Base-by-base conservation (phyloP, 1,140 invertebrate species). In the Drosophila triauraria region DNA sequence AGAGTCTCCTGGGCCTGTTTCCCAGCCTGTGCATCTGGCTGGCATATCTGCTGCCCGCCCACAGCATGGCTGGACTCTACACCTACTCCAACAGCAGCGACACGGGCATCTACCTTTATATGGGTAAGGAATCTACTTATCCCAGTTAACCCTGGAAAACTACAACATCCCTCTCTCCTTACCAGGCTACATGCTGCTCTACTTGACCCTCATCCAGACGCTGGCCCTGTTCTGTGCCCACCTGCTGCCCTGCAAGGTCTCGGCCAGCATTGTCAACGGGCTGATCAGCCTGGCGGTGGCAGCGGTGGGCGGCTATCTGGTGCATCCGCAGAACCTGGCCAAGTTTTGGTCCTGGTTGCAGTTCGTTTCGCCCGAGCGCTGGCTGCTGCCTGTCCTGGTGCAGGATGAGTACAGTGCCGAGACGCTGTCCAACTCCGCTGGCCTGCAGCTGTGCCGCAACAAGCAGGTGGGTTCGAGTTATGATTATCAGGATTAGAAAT, bases 1-100 rank as follows among this genome's bases (percentile, higher is more conserved):
- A 92, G 91, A 83, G 88, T 30, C 44, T 92, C 1, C 46, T 92
- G 13, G 91, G 91, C 0, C 76, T 93, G 1, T 92, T 93, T n/a
- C 92, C 92, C 5, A 93, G 91, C 46, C 93, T 93, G 70, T 95
- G 94, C 56, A 95, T 97, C 6, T 97, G 97, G 94, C 78, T 97
- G 57, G 96, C 96, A 1, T 98, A 97, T 90, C 88, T 97, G 23
- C 95, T 98, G 30, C 98, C 98, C 17, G 97, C 97, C 13, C 98
- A 97, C 90, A 97, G 97, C 20, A 98, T 98, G 97, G 96, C 96
- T 10, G 97, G 97, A 0, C 93, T 98, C 0, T 95, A 95, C 59
- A 95, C 95, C 69, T 95, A 96, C 80, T 93, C 94, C 17, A 93
- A 94, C 30, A 94, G 93, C 64, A 95, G 95, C 67, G 94, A 94